phyloP scores from a whole-genome alignment of 1,140 invertebrate species.

The Meloidogyne exigua region DNA sequence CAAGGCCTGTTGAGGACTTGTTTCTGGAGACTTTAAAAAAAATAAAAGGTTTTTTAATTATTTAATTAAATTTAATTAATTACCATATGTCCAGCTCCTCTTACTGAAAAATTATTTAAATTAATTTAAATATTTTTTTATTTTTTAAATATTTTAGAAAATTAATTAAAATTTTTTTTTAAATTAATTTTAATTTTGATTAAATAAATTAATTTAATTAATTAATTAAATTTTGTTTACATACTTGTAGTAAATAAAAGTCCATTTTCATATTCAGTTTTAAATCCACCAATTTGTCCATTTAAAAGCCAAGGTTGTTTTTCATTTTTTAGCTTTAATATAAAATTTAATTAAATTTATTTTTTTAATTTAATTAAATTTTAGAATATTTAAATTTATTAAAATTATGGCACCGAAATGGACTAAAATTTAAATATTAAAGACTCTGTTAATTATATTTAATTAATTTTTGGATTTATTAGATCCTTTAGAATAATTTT shows the following conservation, averaged over 20 bases:
- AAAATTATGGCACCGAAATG: no score
- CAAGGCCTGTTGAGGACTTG: neutral
- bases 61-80: neutral
- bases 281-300: slow-evolving; percentile 54
- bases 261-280: slow-evolving; percentile 52
- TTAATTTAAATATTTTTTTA: neutral
- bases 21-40: neutral
- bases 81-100: slow-evolving; percentile 63
- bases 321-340: slow-evolving; percentile 51
- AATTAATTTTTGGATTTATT: no score
- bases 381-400: no score
- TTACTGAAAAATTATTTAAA: slow-evolving; percentile 28
- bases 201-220: neutral
- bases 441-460: no score
- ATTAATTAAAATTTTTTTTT: no score
- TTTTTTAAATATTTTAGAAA: no score
- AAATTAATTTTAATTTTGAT: neutral
- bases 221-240: neutral
- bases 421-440: no score
- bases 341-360: slow-evolving; percentile 16
- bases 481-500: slow-evolving; percentile 7
- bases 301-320: slow-evolving; percentile 50
- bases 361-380: slow-evolving; percentile 25
- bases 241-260: slow-evolving; percentile 49
- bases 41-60: no score